These are phyloP conservation scores for Hylaeus volcanicus DNA, from an alignment of 1,140 invertebrate species.

Conservation along the genomic window DNA sequence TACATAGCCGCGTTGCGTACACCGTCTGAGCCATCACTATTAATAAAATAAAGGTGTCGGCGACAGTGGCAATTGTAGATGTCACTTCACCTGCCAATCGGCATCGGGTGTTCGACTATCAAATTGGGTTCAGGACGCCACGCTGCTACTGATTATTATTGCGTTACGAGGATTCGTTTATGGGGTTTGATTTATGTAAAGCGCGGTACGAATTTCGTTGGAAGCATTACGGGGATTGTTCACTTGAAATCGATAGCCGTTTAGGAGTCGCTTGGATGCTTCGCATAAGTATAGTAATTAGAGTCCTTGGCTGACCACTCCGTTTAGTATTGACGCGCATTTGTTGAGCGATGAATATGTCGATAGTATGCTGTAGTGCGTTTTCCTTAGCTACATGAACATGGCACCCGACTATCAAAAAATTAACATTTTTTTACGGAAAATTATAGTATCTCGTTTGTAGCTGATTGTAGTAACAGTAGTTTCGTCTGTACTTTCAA, in stretches of 20 bases:
- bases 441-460: no score
- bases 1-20: constrained; percentile 61
- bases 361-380: no score
- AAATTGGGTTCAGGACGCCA: neutral
- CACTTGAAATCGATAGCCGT: neutral
- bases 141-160: constrained; percentile 1
- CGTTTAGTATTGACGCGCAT: no score
- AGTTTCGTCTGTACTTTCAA: no score
- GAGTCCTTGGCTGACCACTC: no score
- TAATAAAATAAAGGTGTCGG: constrained; percentile 75
- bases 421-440: no score
- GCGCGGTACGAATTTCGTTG: neutral
- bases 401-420: no score
- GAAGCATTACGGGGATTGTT: neutral
- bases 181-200: constrained; percentile 2
- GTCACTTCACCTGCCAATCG: constrained; percentile 37
- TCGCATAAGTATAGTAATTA: no score
- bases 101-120: neutral
- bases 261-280: neutral
- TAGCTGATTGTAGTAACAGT: no score
- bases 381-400: no score
- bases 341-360: no score
- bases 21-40: constrained; percentile 72
- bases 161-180: neutral
- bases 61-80: constrained; percentile 21